Base-by-base conservation (phyloP, 1,140 invertebrate genomes). In the Pomacea maculata region DNA sequence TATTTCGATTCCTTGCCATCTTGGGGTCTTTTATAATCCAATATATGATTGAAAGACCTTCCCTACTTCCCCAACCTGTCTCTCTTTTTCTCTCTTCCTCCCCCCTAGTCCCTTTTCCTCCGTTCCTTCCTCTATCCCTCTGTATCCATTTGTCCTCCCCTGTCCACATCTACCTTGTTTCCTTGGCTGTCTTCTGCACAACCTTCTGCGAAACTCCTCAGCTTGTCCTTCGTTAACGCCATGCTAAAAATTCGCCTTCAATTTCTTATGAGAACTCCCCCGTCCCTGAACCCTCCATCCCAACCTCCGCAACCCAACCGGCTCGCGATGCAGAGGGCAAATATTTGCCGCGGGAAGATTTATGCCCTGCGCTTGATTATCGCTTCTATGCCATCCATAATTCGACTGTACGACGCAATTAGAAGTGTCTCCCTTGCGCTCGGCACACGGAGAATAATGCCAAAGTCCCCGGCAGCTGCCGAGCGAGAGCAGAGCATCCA, bases 301-400 rank as follows among this genome's bases (percentile, higher is more conserved):
- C 52, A 57, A 57, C 34, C 12, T 57, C 74, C 12, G 10, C 74
- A 75, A 12, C 55, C 54, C 54, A 19, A n/a, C 2, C 17, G 71
- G 71, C 71, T 72, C 71, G 45, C 64, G 65, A 78, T 21, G 65
- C 77, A 34, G 12, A 3, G 65, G 21, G 77, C 77, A 78, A 78
- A 78, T 78, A 78, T 78, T 78, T 78, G 77, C 77, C 77, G 15
- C 34, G 14, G 52, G 19, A 65, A 57, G 77, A 78, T 78, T 78
- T 78, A 78, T 57, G 54, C 65, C 65, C 52, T 3, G 65, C 52
- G 77, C 77, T 70, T 78, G 77, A 78, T 78, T 78, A 78, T 67
- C 34, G 65, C 54, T 68, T 78, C 77, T 78, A 71, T 78, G 77
- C 77, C 77, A 78, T 78, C 77, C 77, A 78, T 78, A 78, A 78